These are phyloP conservation scores for Butorides virescens DNA, from an alignment of 2,113 vertebrate species.

Conservation along the genomic window DNA sequence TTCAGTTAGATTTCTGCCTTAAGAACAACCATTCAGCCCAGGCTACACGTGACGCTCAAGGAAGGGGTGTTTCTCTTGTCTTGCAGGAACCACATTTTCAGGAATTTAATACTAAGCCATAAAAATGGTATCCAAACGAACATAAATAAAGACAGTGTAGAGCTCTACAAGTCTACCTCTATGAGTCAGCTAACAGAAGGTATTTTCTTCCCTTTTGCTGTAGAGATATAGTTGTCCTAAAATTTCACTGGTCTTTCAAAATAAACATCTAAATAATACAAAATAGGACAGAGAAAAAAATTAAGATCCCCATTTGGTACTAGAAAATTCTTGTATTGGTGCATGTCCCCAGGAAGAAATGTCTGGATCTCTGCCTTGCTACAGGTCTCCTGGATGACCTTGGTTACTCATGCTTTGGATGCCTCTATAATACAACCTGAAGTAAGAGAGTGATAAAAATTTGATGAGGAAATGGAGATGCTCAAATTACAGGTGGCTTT, in stretches of 20 bases:
- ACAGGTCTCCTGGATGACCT: not conserved
- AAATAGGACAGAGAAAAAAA: not conserved
- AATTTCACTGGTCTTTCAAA: not conserved
- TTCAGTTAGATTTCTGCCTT: not conserved
- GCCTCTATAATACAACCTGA: not conserved
- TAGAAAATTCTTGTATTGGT: not conserved
- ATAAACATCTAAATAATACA: not conserved
- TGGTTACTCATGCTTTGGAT: not conserved
- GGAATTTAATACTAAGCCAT: not conserved
- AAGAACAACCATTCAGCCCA: not conserved
- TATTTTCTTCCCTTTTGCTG: not conserved
- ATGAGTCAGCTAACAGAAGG: not conserved
- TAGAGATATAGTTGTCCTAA: not conserved
- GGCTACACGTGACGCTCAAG: not conserved
- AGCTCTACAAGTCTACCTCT: not conserved
- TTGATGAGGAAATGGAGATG: not conserved
- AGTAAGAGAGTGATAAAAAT: not conserved
- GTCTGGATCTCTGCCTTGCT: not conserved
- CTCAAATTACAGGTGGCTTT: not conserved
- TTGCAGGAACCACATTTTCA: not conserved
- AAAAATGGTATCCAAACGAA: not conserved
- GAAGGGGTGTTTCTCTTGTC: not conserved
- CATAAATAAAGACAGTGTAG: not conserved
- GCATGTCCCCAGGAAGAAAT: not conserved
- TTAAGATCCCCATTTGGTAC: not conserved